A percentile compares a stretch with the other conserved stretches of the same genome.
Conservation (phyloP, 2,888 invertebrate species). For the Seira ritae region DNA sequence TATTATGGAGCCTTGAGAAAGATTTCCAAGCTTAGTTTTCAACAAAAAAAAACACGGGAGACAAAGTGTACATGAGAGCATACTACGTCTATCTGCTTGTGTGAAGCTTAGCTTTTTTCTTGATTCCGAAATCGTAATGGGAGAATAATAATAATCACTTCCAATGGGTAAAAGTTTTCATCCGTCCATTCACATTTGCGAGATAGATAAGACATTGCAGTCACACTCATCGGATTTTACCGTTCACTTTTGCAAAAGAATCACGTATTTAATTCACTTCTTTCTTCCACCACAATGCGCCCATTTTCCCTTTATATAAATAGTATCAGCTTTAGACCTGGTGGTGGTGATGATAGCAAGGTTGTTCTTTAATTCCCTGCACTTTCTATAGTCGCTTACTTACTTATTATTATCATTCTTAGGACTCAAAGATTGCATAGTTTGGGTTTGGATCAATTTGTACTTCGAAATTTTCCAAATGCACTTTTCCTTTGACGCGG, state of each 20-base stretch:
- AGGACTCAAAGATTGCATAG: slow-evolving; percentile 2
- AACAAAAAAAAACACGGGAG: too few species aligned
- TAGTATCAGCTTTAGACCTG: slow-evolving; percentile 38
- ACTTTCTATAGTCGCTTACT: background rate
- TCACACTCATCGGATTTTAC: slow-evolving; percentile 21
- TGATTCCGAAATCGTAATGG: slow-evolving; percentile 33
- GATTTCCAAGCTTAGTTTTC: too few species aligned
- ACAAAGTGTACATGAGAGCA: too few species aligned
- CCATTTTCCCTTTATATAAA: slow-evolving; percentile 43
- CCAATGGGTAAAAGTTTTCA: slow-evolving; percentile 20
- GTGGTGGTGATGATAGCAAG: background rate
- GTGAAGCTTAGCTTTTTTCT: slow-evolving; percentile 2
- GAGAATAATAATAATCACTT: slow-evolving; percentile 27
- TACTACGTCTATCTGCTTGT: too few species aligned
- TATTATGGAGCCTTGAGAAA: too few species aligned
- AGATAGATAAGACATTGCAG: slow-evolving; percentile 52
- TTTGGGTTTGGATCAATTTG: slow-evolving; percentile 24
- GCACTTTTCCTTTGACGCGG: slow-evolving; percentile 44
- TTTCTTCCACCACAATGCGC: slow-evolving; percentile 1
- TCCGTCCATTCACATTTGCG: slow-evolving; percentile 41
- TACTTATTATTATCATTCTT: slow-evolving; percentile 8
- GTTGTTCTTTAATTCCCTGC: slow-evolving; percentile 2
- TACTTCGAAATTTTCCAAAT: slow-evolving; percentile 29
- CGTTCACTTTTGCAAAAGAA: slow-evolving; percentile 23
- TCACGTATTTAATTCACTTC: slow-evolving; percentile 44